Percentiles rank a stretch among this genome's conserved stretches.
Conservation (phyloP, 2,113 vertebrate species). For the Carettochelys insculpta region DNA sequence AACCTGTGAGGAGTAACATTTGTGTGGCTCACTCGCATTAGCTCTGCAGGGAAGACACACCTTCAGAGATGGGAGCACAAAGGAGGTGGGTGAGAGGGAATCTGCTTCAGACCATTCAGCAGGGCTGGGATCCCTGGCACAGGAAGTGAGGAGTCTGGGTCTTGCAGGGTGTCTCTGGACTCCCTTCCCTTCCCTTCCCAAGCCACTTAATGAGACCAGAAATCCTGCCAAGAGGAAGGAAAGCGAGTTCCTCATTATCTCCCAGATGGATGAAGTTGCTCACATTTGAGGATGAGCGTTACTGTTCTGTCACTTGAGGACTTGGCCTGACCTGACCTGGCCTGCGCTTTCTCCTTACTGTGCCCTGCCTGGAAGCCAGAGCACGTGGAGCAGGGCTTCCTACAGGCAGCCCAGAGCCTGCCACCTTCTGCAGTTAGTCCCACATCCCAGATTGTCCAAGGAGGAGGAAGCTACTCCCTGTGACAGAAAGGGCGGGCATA, state of each 20-base stretch:
- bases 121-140: not conserved
- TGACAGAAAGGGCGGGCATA: no score
- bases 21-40: not conserved
- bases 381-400: not conserved
- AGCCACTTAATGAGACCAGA: slow-evolving; percentile 20
- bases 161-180: not conserved
- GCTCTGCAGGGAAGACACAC: not conserved
- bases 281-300: slow-evolving; percentile 29
- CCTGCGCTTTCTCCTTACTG: not conserved
- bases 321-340: not conserved
- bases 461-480: no score
- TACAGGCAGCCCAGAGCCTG: accelerated
- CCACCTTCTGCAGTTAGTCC: not conserved
- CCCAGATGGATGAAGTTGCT: slow-evolving; percentile 29
- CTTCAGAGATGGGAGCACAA: not conserved
- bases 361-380: not conserved
- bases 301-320: slow-evolving; percentile 17
- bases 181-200: not conserved
- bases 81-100: not conserved
- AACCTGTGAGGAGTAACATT: not conserved
- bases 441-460: not conserved
- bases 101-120: not conserved
- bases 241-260: slow-evolving; percentile 37
- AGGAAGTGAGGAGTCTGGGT: not conserved
- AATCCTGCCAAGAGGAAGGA: not conserved